phyloP scores from a whole-genome alignment of 2,888 invertebrate genomes.

The Slavum lentiscoides region DNA sequence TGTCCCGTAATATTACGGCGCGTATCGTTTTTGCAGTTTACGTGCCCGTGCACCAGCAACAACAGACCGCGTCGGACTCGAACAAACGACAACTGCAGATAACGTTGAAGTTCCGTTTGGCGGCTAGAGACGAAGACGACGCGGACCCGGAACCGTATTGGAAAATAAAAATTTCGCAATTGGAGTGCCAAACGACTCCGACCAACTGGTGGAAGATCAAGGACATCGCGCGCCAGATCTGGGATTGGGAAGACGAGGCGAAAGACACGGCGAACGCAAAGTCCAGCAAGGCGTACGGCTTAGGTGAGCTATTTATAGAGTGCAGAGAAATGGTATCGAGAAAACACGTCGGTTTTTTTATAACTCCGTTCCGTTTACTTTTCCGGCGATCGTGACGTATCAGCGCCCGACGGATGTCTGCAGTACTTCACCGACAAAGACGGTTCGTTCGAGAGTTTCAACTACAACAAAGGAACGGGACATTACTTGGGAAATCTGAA shows the following conservation, averaged over 20 bases:
- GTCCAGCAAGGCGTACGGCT: constrained; percentile 2
- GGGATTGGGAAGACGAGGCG: constrained; percentile 26
- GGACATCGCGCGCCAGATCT: constrained; percentile 41
- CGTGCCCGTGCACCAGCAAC: constrained; percentile 14
- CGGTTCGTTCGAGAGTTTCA: constrained; percentile 74
- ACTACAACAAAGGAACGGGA: constrained; percentile 64
- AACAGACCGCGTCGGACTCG: not conserved
- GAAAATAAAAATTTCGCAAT: constrained; percentile 75
- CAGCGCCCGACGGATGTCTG: constrained; percentile 79
- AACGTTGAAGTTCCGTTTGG: constrained; percentile 59
- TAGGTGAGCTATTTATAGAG: constrained; percentile 25
- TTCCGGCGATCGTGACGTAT: not conserved
- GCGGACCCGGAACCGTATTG: constrained; percentile 69
- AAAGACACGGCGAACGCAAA: not conserved
- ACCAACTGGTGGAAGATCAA: constrained; percentile 59
- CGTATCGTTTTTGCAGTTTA: constrained; percentile 13
- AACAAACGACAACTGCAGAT: not conserved
- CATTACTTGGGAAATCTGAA: constrained; percentile 39
- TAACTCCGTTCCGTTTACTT: not conserved
- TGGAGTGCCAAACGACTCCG: constrained; percentile 71
- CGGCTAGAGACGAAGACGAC: constrained; percentile 68
- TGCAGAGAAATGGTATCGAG: no score
- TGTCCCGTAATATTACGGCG: not conserved
- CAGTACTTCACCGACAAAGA: constrained; percentile 69
- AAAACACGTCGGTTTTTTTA: no score